Conservation (phyloP, 2,113 vertebrate genomes). For the Hiodon alosoides region DNA sequence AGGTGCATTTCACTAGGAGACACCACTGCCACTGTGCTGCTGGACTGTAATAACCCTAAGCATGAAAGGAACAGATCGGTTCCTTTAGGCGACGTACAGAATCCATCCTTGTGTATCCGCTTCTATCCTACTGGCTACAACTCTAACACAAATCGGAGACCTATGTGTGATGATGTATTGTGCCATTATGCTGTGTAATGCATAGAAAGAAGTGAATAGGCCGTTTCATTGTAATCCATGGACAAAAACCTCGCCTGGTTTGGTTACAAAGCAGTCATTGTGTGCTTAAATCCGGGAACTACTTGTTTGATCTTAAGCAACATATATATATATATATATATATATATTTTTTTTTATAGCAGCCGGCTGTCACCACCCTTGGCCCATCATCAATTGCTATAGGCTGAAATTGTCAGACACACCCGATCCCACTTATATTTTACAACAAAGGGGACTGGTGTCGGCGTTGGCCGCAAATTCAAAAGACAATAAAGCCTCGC, state of each 20-base stretch:
- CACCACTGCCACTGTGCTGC: background rate
- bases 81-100: no score
- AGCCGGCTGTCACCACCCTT: background rate
- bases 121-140: no score
- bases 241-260: background rate
- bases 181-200: no score
- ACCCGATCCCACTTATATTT: background rate
- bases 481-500: background rate
- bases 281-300: no score
- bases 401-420: background rate
- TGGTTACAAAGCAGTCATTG: background rate
- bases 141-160: no score
- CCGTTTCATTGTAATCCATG: background rate
- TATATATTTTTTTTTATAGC: background rate
- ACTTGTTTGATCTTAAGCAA: background rate
- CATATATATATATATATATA: background rate
- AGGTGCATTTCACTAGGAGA: conserved; percentile 19
- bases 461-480: background rate
- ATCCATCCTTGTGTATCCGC: no score
- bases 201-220: no score
- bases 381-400: background rate
- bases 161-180: no score
- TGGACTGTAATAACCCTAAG: background rate
- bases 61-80: no score
- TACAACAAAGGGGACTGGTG: background rate